phyloP scores from a whole-genome alignment of 2,797 vertebrate genomes.

The Erithacus rubecula region DNA sequence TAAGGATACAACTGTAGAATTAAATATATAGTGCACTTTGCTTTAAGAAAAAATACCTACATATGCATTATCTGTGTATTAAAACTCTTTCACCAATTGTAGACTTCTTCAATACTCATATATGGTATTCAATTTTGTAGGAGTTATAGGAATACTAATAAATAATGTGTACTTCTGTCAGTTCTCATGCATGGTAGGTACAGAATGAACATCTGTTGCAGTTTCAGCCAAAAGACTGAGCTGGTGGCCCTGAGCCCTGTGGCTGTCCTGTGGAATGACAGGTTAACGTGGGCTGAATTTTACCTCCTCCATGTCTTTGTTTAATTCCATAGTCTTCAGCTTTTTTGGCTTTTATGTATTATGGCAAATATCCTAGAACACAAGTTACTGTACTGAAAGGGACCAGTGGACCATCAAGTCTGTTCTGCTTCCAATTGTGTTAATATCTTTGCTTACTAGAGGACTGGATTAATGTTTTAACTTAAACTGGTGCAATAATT shows the following conservation, averaged over 20 bases:
- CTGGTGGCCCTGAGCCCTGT: conserved; percentile 7
- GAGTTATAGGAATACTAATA: neutral
- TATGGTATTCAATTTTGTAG: neutral
- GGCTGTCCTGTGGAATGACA: neutral
- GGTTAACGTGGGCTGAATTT: conserved; percentile 59
- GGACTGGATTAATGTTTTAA: conserved; percentile 3
- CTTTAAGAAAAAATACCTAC: neutral
- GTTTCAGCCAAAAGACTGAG: neutral
- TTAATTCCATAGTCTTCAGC: conserved; percentile 18
- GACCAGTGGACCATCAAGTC: conserved; percentile 58
- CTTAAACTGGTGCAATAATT: conserved; percentile 1
- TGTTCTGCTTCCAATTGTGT: conserved; percentile 33
- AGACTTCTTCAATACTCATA: neutral
- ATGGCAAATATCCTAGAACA: conserved; percentile 63
- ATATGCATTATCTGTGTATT: neutral
- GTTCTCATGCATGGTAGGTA: neutral
- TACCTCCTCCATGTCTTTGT: conserved; percentile 54
- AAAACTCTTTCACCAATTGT: neutral
- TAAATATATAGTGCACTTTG: neutral
- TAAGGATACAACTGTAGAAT: neutral
- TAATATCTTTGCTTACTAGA: conserved; percentile 14
- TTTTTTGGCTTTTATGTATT: conserved; percentile 44
- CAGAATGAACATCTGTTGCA: neutral
- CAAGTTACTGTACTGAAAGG: conserved; percentile 34
- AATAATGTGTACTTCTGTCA: neutral